Evolutionary conservation across 2,888 invertebrate species (phyloP).

Genomic region (Rhamphomyia laevipes): DNA sequence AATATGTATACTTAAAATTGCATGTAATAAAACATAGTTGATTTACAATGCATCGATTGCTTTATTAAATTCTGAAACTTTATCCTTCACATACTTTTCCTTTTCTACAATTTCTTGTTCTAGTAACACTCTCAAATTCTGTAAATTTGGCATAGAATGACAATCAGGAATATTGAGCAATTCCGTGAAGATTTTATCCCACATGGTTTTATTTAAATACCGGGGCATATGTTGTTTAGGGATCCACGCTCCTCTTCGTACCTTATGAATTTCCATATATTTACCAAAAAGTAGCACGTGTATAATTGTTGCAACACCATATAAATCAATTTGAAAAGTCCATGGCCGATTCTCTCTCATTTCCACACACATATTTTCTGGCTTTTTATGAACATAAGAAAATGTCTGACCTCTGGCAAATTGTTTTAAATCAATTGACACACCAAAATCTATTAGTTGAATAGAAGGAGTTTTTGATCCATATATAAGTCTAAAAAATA

Average conservation of each 20-base stretch:
- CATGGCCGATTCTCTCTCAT: conserved; percentile 84
- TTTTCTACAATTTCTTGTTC: conserved; percentile 30
- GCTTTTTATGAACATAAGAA: conserved; percentile 47
- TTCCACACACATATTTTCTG: conserved; percentile 74
- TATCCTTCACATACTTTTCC: conserved; percentile 27
- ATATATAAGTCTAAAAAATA: conserved; percentile 44
- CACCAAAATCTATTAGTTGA: conserved; percentile 88
- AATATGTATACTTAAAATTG: no score
- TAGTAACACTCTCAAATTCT: conserved; percentile 26
- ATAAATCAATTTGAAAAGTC: conserved; percentile 90
- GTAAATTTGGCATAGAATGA: conserved; percentile 59
- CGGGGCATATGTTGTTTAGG: conserved; percentile 30
- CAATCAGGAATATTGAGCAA: conserved; percentile 74
- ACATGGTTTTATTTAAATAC: conserved; percentile 56
- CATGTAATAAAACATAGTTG: no score
- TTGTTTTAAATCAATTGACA: conserved; percentile 83
- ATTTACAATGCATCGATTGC: not conserved
- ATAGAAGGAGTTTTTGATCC: conserved; percentile 45
- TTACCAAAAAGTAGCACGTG: conserved; percentile 78
- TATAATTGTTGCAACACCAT: conserved; percentile 76
- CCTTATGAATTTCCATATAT: conserved; percentile 71
- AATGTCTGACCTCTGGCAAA: conserved; percentile 70
- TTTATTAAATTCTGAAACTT: conserved; percentile 31
- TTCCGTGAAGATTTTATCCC: conserved; percentile 70
- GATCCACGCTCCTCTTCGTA: conserved; percentile 27